These are phyloP conservation scores for Melieria omissa DNA, from an alignment of 2,888 invertebrate species.

Conservation along the genomic window DNA sequence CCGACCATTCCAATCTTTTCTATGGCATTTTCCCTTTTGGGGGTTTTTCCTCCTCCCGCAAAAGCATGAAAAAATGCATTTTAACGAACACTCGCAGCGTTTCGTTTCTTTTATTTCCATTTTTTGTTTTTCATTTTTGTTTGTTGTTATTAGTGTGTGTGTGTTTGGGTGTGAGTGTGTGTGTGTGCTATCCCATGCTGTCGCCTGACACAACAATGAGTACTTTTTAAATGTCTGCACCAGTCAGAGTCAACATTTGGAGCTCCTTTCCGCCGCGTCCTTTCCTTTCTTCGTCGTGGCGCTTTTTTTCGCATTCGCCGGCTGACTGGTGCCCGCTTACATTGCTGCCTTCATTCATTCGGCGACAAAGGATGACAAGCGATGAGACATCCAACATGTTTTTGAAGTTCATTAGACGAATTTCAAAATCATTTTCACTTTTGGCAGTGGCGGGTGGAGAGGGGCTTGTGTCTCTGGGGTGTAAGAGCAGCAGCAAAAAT, in stretches of 20 bases:
- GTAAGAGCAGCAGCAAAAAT: too few species aligned
- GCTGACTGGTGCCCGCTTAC: not conserved
- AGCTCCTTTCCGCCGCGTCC: not conserved
- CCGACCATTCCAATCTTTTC: too few species aligned
- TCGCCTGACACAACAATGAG: conserved; percentile 13
- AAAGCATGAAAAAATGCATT: too few species aligned
- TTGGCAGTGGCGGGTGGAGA: not conserved
- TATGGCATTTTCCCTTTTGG: too few species aligned
- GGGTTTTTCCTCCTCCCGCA: too few species aligned
- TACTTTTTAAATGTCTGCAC: conserved; percentile 37
- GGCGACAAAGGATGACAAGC: conserved; percentile 63
- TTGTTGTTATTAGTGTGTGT: not conserved
- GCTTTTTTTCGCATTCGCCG: not conserved
- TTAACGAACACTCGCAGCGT: too few species aligned
- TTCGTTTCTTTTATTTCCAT: not conserved
- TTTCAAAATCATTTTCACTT: conserved; percentile 21
- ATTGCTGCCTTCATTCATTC: not conserved
- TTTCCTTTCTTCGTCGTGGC: not conserved
- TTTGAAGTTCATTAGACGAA: conserved; percentile 65
- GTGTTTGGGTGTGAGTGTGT: not conserved
- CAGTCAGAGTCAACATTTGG: conserved; percentile 34
- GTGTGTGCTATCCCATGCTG: not conserved
- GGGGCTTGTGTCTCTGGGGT: too few species aligned
- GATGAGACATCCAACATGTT: conserved; percentile 56
- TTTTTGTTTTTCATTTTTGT: conserved; percentile 24